Evolutionary conservation across 2,797 vertebrate species (phyloP).

Genomic region (Prunella strophiata): DNA sequence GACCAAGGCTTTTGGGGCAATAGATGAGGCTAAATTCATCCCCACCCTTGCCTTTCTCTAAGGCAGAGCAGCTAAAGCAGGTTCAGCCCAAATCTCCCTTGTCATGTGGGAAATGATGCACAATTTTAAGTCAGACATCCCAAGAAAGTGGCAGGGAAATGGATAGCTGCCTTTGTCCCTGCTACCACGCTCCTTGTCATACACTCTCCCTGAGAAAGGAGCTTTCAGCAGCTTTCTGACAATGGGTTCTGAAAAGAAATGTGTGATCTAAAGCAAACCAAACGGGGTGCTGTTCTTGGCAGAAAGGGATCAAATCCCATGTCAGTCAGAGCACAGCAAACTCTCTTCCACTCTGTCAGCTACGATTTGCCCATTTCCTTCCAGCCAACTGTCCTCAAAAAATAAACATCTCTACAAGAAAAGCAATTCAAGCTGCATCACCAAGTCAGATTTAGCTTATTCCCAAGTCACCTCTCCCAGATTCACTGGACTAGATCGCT

Average conservation of each 20-base stretch:
- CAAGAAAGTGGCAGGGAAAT: background rate
- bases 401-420: constrained; percentile 11
- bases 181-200: background rate
- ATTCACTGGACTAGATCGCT: background rate
- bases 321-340: constrained; percentile 40
- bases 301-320: constrained; percentile 32
- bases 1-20: background rate
- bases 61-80: background rate
- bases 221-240: constrained; percentile 53
- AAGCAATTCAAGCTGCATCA: background rate
- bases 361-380: background rate
- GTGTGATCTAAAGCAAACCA: constrained; percentile 55
- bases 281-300: constrained; percentile 34
- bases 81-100: background rate
- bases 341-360: constrained; percentile 46
- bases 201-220: constrained; percentile 6
- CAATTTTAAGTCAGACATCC: background rate
- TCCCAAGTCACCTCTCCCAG: background rate
- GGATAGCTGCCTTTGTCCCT: background rate
- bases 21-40: background rate
- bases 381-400: constrained; percentile 15
- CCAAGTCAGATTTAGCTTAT: background rate
- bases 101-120: fast-evolving
- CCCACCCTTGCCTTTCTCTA: background rate
- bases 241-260: background rate